A percentile compares a stretch with the other conserved stretches of the same genome.
phyloP scores from a whole-genome alignment of 1,140 invertebrate species.

The Hetaerina americana region DNA sequence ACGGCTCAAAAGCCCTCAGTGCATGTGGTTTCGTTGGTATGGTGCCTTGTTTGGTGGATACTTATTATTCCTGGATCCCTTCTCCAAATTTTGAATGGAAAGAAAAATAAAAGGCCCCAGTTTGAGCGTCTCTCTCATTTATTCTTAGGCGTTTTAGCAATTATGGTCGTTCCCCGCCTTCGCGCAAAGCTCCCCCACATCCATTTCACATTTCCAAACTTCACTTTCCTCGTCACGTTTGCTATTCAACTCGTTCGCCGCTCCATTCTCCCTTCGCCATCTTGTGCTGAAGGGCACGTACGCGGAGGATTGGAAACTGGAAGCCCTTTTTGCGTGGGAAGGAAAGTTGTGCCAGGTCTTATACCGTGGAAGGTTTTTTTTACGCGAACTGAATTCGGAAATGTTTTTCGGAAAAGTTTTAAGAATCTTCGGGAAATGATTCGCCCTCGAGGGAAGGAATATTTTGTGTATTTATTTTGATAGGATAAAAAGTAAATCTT shows the following conservation, averaged over 20 bases:
- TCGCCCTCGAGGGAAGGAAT: neutral
- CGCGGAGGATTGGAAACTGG: neutral
- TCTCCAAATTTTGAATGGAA: too few species aligned
- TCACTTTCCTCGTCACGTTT: too few species aligned
- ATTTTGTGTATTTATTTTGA: neutral
- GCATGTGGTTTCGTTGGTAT: too few species aligned
- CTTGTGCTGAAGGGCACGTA: neutral
- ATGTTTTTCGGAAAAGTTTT: neutral
- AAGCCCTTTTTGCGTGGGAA: neutral
- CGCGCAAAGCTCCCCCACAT: too few species aligned
- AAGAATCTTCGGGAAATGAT: neutral
- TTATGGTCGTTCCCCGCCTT: too few species aligned
- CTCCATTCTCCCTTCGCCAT: neutral
- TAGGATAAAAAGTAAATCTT: neutral
- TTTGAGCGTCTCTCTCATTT: too few species aligned
- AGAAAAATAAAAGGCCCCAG: too few species aligned
- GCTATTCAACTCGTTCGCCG: neutral
- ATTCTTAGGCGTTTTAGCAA: too few species aligned
- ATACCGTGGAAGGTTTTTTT: neutral
- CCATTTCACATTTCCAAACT: neutral
- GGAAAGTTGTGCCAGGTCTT: neutral
- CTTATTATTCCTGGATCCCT: too few species aligned
- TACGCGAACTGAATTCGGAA: neutral
- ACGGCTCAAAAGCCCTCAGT: too few species aligned
- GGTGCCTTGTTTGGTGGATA: too few species aligned